Evolutionary conservation across 2,113 vertebrate genomes (phyloP).

Genomic region (Mormoops blainvillei): DNA sequence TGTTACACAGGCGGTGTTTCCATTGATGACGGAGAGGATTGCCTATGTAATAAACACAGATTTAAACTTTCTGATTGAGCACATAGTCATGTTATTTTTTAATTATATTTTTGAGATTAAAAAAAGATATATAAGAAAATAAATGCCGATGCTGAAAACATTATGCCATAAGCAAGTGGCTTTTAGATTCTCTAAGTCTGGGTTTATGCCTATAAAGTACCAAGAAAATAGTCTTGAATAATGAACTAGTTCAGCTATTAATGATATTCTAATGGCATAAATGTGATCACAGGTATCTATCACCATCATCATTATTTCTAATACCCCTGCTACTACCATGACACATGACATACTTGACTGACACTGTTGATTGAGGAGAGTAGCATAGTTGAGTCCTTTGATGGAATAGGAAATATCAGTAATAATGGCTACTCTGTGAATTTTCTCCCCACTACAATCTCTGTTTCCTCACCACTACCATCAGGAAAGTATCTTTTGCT

Average conservation of each 20-base stretch:
- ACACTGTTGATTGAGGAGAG: neutral
- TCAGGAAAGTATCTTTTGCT: neutral
- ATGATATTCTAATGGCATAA: neutral
- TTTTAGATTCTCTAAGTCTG: neutral
- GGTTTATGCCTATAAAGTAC: neutral
- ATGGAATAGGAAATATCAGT: neutral
- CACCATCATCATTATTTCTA: neutral
- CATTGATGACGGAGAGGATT: slow-evolving; percentile 44
- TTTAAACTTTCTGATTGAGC: slow-evolving; percentile 28
- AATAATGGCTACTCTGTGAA: neutral
- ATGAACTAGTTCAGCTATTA: neutral
- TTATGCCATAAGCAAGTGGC: neutral
- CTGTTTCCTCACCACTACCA: neutral
- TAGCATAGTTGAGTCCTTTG: neutral
- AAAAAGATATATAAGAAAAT: neutral
- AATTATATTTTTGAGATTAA: neutral
- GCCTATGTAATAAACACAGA: slow-evolving; percentile 23
- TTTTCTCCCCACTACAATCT: neutral
- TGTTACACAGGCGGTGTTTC: slow-evolving; percentile 34
- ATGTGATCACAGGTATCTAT: neutral
- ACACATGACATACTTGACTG: neutral
- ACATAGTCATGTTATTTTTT: neutral
- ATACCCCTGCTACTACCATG: neutral
- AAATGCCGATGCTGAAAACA: neutral
- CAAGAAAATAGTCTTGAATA: neutral